A percentile compares a stretch with the other conserved stretches of the same genome.
Evolutionary conservation across 2,888 invertebrate genomes (phyloP).

Genomic region (Epiblema foenella): DNA sequence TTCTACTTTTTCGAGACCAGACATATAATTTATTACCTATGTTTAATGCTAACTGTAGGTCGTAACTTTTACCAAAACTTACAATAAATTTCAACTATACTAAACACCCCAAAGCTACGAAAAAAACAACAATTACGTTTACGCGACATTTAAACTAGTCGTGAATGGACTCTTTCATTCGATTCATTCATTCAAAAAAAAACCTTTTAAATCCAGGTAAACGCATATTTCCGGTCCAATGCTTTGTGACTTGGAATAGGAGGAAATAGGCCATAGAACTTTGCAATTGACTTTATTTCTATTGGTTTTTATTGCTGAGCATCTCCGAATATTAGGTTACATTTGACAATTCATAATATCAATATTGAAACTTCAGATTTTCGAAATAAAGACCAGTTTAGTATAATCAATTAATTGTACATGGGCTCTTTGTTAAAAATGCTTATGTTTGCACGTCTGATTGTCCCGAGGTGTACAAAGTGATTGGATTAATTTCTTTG

Average conservation of each 20-base stretch:
- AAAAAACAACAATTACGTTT: constrained; percentile 50
- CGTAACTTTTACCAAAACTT: constrained; percentile 8
- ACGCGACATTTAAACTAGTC: constrained; percentile 59
- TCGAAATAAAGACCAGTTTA: neutral
- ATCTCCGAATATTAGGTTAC: neutral
- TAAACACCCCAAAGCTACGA: constrained; percentile 37
- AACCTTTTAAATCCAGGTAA: constrained; percentile 55
- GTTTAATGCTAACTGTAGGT: neutral
- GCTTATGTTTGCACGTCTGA: constrained; percentile 52
- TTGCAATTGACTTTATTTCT: constrained; percentile 45
- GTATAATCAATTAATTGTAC: neutral
- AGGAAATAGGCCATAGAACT: constrained; percentile 53
- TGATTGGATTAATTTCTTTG: constrained; percentile 53
- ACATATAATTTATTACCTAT: neutral
- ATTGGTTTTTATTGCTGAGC: constrained; percentile 35
- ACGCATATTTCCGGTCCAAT: constrained; percentile 61
- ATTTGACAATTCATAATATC: neutral
- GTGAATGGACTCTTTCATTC: constrained; percentile 55
- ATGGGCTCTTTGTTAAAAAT: constrained; percentile 2
- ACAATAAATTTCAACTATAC: constrained; percentile 32
- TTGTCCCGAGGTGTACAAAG: constrained; percentile 48
- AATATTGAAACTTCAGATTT: neutral
- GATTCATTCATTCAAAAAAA: constrained; percentile 53
- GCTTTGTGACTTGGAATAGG: constrained; percentile 53
- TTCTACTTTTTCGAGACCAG: neutral